Evolutionary conservation across 2,113 vertebrate genomes (phyloP).

Genomic region (Carassius carassius): DNA sequence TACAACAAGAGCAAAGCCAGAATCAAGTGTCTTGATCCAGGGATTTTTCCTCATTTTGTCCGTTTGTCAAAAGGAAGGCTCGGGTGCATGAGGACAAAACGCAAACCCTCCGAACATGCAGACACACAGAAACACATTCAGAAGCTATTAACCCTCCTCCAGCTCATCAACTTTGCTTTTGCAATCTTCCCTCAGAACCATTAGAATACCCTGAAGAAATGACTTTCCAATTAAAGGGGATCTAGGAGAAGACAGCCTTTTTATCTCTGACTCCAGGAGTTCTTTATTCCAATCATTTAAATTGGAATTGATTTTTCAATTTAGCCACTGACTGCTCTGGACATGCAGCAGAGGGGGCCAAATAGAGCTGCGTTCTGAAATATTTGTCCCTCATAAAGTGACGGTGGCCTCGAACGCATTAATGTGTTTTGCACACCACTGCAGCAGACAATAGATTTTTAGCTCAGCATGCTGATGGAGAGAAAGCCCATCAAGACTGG

Average conservation of each 20-base stretch:
- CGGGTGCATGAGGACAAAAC: slow-evolving; percentile 72
- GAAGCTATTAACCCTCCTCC: slow-evolving; percentile 95
- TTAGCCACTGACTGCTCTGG: slow-evolving; percentile 95
- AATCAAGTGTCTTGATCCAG: slow-evolving; percentile 67
- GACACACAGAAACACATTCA: slow-evolving; percentile 67
- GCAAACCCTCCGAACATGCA: slow-evolving; percentile 57
- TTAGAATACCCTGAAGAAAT: slow-evolving; percentile 99
- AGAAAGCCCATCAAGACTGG: slow-evolving; percentile 75
- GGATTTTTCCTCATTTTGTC: slow-evolving; percentile 83
- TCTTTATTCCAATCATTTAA: slow-evolving; percentile 99
- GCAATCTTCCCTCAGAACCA: slow-evolving; percentile 99
- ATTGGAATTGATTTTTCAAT: slow-evolving; percentile 99
- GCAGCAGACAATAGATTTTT: slow-evolving; percentile 80
- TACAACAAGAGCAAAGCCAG: slow-evolving; percentile 59
- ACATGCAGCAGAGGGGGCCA: slow-evolving; percentile 88
- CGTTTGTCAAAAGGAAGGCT: slow-evolving; percentile 83
- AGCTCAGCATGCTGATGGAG: slow-evolving; percentile 74
- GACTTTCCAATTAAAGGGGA: slow-evolving; percentile 99
- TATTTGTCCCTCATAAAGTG: slow-evolving; percentile 91
- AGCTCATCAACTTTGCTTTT: slow-evolving; percentile 99
- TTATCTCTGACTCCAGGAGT: slow-evolving; percentile 96
- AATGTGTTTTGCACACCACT: slow-evolving; percentile 77
- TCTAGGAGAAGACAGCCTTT: slow-evolving; percentile 91
- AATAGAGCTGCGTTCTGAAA: slow-evolving; percentile 85
- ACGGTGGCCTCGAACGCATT: slow-evolving; percentile 65